Conservation (phyloP, 2,797 vertebrate genomes). For the Propithecus perrieri region DNA sequence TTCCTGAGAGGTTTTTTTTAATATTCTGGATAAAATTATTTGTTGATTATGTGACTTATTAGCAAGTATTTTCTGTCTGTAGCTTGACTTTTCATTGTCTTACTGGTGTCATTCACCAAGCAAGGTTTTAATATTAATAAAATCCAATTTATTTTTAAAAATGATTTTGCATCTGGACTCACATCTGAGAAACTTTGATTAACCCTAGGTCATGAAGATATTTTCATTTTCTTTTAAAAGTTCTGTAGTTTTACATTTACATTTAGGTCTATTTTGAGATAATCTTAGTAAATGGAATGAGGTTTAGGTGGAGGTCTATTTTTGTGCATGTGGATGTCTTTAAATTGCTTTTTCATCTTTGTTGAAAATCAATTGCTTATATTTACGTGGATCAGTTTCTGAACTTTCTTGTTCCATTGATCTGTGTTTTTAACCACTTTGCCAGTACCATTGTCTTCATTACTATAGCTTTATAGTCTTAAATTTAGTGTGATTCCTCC, state of each 20-base stretch:
- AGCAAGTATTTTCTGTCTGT: conserved; percentile 3
- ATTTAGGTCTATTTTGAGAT: neutral
- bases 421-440: conserved; percentile 33
- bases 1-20: neutral
- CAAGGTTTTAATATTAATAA: conserved; percentile 21
- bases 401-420: neutral
- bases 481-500: neutral
- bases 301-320: conserved; percentile 14
- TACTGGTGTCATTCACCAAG: neutral
- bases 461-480: neutral
- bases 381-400: neutral
- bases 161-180: neutral
- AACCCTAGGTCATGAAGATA: neutral
- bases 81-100: conserved; percentile 11
- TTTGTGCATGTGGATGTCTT: conserved; percentile 3
- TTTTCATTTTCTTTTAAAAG: conserved; percentile 34
- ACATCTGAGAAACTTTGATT: neutral
- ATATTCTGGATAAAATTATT: conserved; percentile 13
- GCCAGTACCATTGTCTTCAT: neutral
- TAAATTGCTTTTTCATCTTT: conserved; percentile 22
- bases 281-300: conserved; percentile 1
- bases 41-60: conserved; percentile 3
- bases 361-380: neutral
- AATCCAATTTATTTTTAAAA: neutral
- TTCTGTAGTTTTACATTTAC: neutral